A percentile compares a stretch with the other conserved stretches of the same genome.
Conservation (phyloP, 2,113 vertebrate genomes). For the Ellobius talpinus region DNA sequence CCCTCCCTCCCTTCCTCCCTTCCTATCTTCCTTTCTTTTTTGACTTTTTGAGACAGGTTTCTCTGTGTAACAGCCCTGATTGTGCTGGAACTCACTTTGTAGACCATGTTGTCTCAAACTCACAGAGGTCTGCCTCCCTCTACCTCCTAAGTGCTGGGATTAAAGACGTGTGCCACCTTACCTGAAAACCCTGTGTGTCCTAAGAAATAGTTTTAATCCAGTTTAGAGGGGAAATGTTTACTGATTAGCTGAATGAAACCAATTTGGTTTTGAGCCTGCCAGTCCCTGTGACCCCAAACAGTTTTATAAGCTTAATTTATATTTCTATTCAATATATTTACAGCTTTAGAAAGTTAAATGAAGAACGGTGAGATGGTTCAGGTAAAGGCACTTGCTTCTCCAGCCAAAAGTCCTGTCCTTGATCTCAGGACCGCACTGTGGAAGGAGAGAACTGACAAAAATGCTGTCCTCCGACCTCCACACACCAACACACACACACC, state of each 20-base stretch:
- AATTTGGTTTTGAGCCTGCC: background rate
- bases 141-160: too few relatives aligned
- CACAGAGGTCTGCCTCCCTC: too few relatives aligned
- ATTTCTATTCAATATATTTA: background rate
- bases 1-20: too few relatives aligned
- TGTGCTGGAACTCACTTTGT: too few relatives aligned
- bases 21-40: too few relatives aligned
- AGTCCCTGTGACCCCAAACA: background rate
- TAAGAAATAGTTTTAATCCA: background rate
- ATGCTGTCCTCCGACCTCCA: background rate
- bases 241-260: background rate
- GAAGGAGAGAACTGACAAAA: background rate
- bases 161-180: too few relatives aligned
- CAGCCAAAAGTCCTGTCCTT: background rate
- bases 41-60: too few relatives aligned
- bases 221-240: constrained; percentile 15
- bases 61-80: too few relatives aligned
- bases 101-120: too few relatives aligned
- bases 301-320: background rate
- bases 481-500: background rate
- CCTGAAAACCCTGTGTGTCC: background rate
- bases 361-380: background rate
- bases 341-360: background rate
- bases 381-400: background rate
- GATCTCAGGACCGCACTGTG: background rate